Percentiles rank a stretch among this genome's conserved stretches.
These are phyloP conservation scores for Actinostola sp. DNA, from an alignment of 92 coral and sea anemone genomes.

Conservation along the genomic window DNA sequence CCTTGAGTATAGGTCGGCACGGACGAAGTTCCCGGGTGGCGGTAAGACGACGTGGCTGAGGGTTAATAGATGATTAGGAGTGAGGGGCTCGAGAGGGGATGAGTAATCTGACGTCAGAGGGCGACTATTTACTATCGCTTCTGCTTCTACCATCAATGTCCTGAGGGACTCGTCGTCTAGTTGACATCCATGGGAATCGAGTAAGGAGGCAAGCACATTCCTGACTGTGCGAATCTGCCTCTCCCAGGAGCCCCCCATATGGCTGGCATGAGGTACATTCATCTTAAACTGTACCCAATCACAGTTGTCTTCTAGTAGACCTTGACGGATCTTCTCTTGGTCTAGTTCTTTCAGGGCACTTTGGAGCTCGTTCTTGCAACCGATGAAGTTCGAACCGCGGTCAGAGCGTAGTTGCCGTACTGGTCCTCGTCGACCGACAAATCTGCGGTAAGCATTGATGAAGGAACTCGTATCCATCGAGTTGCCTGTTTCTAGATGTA, in stretches of 20 bases:
- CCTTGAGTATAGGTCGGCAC: slow-evolving; percentile 42
- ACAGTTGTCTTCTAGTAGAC: slow-evolving; percentile 25
- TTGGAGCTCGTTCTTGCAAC: slow-evolving; percentile 32
- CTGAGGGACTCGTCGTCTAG: slow-evolving; percentile 38
- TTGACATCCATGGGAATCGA: slow-evolving; percentile 28
- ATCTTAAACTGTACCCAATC: slow-evolving; percentile 37
- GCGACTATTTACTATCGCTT: slow-evolving; percentile 32
- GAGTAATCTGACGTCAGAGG: too few relatives aligned
- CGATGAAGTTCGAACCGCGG: slow-evolving; percentile 36
- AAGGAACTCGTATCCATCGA: slow-evolving; percentile 43
- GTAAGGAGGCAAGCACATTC: slow-evolving; percentile 26
- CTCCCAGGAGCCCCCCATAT: slow-evolving; percentile 60
- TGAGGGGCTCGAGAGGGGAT: slow-evolving; percentile 40
- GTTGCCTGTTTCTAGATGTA: slow-evolving; percentile 48
- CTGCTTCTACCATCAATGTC: slow-evolving; percentile 34
- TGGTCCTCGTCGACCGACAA: slow-evolving; percentile 31
- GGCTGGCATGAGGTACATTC: slow-evolving; percentile 48
- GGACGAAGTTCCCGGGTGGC: slow-evolving; percentile 43
- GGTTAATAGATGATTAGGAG: slow-evolving; percentile 36
- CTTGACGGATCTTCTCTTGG: slow-evolving; percentile 21
- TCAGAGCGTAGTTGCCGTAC: slow-evolving; percentile 35
- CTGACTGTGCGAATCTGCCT: slow-evolving; percentile 47
- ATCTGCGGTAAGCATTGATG: slow-evolving; percentile 36
- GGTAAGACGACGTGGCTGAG: slow-evolving; percentile 15
- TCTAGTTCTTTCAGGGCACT: slow-evolving; percentile 46